A percentile compares a stretch with the other conserved stretches of the same genome.
Evolutionary conservation across 2,113 vertebrate species (phyloP).

Genomic region (Anser brachyrhynchus): DNA sequence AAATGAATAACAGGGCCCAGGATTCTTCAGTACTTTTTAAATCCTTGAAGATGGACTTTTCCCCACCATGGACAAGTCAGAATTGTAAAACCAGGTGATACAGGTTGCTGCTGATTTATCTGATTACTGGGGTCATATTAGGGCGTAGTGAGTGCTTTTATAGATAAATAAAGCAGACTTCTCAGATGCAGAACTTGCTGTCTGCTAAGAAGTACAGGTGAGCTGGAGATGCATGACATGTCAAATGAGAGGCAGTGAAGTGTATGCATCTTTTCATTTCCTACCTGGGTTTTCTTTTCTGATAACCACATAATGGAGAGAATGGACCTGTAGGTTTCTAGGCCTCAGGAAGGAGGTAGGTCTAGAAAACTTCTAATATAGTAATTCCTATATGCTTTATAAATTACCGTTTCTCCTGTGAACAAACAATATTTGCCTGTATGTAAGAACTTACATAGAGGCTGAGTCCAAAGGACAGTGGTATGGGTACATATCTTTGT

Average conservation of each 20-base stretch:
- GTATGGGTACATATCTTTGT: background rate
- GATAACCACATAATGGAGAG: background rate
- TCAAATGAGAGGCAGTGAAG: background rate
- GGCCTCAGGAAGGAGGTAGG: background rate
- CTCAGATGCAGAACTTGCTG: background rate
- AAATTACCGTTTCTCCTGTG: background rate
- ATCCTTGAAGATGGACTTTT: background rate
- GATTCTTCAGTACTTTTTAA: background rate
- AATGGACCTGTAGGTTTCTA: background rate
- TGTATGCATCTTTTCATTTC: background rate
- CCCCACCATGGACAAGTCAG: background rate
- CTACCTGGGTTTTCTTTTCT: background rate
- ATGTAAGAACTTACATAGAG: background rate
- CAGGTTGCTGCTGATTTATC: background rate
- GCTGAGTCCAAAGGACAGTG: background rate
- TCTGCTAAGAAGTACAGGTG: background rate
- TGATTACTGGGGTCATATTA: background rate
- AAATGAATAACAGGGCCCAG: background rate
- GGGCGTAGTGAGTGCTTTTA: background rate
- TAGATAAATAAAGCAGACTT: background rate
- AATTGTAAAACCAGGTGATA: background rate
- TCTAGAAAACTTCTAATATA: background rate
- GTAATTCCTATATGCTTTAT: background rate
- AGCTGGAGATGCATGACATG: background rate
- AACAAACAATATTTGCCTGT: background rate